Conservation (phyloP, 2,113 vertebrate species). For the Scalopus aquaticus region DNA sequence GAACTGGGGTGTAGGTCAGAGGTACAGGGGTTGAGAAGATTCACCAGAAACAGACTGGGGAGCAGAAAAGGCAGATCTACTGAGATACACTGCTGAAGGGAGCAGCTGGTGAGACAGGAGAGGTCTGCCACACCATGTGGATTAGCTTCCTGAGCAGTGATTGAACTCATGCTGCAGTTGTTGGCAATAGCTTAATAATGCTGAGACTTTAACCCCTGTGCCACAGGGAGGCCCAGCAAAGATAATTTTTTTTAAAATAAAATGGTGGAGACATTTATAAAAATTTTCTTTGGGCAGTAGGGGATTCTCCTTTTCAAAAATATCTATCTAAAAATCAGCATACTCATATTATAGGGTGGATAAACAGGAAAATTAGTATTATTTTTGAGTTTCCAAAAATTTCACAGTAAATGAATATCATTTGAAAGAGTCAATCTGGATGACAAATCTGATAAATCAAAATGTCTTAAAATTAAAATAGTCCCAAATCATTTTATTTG, state of each 20-base stretch:
- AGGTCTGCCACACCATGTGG: too few species aligned
- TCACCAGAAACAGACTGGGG: too few species aligned
- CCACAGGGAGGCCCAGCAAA: too few species aligned
- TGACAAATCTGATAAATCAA: background rate
- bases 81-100: too few species aligned
- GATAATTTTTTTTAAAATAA: background rate
- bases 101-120: too few species aligned
- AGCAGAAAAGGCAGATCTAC: too few species aligned
- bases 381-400: background rate
- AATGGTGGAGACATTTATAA: background rate
- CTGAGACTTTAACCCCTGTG: too few species aligned
- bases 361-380: background rate
- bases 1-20: too few species aligned
- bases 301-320: background rate
- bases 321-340: background rate
- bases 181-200: too few species aligned
- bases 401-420: background rate
- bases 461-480: background rate
- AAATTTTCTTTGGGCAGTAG: background rate
- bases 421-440: background rate
- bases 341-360: background rate
- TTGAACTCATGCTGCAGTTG: too few species aligned
- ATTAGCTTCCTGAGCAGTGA: too few species aligned
- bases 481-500: background rate
- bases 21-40: too few species aligned